Conservation (phyloP, 1,140 invertebrate genomes). For the Penaeus japonicus region DNA sequence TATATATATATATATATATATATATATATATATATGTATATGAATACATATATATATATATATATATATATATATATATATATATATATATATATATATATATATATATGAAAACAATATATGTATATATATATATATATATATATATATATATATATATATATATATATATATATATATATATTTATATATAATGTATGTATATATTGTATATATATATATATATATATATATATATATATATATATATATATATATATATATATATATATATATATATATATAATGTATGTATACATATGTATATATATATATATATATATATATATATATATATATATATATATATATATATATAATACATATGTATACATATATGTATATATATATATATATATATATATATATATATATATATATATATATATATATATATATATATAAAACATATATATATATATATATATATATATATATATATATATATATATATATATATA, state of each 20-base stretch:
- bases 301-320: neutral
- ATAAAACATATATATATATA: too few relatives aligned
- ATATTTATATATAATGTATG: neutral
- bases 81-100: slow-evolving; percentile 32
- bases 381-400: too few relatives aligned
- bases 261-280: neutral
- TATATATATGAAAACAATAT: neutral
- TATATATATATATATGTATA: slow-evolving; percentile 12
- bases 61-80: slow-evolving; percentile 29
- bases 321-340: too few relatives aligned
- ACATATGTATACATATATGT: too few relatives aligned
- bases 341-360: too few relatives aligned
- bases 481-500: too few relatives aligned
- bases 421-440: too few relatives aligned
- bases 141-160: neutral
- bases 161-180: neutral
- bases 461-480: too few relatives aligned
- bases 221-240: too few relatives aligned
- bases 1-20: slow-evolving; percentile 2
- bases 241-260: neutral
- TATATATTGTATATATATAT: neutral
- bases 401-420: too few relatives aligned
- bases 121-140: neutral
- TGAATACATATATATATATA: slow-evolving; percentile 17
- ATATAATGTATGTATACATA: neutral